These are phyloP conservation scores for Amphiprion percula DNA, from an alignment of 2,113 vertebrate genomes.

Conservation along the genomic window DNA sequence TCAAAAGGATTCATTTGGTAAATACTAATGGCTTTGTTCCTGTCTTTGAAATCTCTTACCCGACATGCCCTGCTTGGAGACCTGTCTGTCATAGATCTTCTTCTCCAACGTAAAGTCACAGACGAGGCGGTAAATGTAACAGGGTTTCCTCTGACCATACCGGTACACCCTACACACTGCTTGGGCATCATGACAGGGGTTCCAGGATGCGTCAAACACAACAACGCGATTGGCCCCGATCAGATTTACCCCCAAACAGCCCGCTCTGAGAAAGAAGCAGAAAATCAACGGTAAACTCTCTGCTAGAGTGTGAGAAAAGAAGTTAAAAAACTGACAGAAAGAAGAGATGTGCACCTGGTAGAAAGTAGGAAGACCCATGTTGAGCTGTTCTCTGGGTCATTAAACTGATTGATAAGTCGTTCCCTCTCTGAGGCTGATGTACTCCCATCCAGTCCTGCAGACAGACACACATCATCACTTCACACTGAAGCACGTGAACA, in stretches of 20 bases:
- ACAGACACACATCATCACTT: conserved; percentile 29
- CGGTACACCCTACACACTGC: conserved; percentile 97
- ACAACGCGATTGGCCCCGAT: conserved; percentile 98
- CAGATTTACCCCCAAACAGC: conserved; percentile 97
- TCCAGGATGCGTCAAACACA: conserved; percentile 99
- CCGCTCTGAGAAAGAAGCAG: conserved; percentile 85
- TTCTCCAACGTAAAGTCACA: conserved; percentile 98
- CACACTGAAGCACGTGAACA: background rate
- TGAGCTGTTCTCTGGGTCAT: conserved; percentile 91
- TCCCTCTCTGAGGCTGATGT: conserved; percentile 97
- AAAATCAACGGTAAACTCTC: background rate
- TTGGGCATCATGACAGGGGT: conserved; percentile 98
- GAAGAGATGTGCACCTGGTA: conserved; percentile 84
- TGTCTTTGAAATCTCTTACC: conserved; percentile 80
- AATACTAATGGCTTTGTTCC: background rate
- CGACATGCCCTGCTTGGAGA: conserved; percentile 99
- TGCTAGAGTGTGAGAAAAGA: background rate
- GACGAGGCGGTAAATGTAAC: conserved; percentile 96
- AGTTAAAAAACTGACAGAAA: background rate
- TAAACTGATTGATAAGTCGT: conserved; percentile 98
- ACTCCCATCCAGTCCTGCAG: conserved; percentile 94
- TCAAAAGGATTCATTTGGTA: background rate
- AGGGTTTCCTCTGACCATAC: conserved; percentile 96
- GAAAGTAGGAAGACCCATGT: conserved; percentile 96
- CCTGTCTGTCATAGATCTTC: conserved; percentile 99